These are phyloP conservation scores for Copidosoma floridanum DNA, from an alignment of 1,140 invertebrate species.

Conservation along the genomic window DNA sequence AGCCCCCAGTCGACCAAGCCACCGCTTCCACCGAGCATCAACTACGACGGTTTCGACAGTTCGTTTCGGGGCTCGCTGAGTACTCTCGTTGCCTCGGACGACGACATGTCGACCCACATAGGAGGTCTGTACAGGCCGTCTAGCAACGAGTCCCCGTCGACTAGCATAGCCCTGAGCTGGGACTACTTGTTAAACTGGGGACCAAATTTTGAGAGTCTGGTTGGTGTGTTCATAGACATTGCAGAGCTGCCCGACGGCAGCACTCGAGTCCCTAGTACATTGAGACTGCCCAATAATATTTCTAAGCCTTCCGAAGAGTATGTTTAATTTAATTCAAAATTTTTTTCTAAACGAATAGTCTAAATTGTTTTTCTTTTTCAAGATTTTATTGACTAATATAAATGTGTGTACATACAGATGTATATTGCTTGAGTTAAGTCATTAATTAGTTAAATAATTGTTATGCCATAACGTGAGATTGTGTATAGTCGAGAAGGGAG, in stretches of 20 bases:
- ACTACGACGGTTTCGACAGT: constrained; percentile 89
- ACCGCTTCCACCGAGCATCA: constrained; percentile 65
- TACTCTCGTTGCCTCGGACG: constrained; percentile 88
- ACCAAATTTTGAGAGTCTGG: constrained; percentile 91
- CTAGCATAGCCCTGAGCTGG: constrained; percentile 76
- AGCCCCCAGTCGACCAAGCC: constrained; percentile 60
- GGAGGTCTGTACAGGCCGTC: constrained; percentile 69
- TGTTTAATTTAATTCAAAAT: constrained; percentile 62
- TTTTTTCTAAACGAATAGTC: neutral
- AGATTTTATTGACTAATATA: neutral
- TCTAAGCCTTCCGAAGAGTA: constrained; percentile 79
- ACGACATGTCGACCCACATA: constrained; percentile 77
- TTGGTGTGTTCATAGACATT: constrained; percentile 95
- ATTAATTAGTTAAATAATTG: neutral
- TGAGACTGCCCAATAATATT: constrained; percentile 66
- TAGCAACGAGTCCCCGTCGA: constrained; percentile 72
- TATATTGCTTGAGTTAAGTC: too few species aligned
- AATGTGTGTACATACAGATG: too few species aligned
- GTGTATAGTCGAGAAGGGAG: too few species aligned
- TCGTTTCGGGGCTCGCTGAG: constrained; percentile 91
- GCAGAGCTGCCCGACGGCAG: constrained; percentile 85
- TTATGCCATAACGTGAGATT: too few species aligned
- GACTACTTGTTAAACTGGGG: constrained; percentile 95
- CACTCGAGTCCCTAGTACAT: constrained; percentile 63
- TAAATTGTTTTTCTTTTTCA: constrained; percentile 13